Percentiles rank a stretch among this genome's conserved stretches.
phyloP scores from a whole-genome alignment of 1,140 invertebrate species.

The Drosophila kepulauana region DNA sequence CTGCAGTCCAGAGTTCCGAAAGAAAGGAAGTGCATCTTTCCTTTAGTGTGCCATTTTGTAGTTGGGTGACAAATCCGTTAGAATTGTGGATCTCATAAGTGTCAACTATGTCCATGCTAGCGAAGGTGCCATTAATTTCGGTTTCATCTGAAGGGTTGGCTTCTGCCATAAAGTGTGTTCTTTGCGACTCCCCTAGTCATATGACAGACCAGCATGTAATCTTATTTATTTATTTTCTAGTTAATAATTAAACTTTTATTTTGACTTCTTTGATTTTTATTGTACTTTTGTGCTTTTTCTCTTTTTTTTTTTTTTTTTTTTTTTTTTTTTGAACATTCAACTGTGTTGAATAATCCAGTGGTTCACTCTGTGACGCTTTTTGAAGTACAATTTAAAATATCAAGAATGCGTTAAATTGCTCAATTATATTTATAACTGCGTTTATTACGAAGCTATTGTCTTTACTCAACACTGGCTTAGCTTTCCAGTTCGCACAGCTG shows the following conservation, averaged over 20 bases:
- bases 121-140: too few relatives aligned
- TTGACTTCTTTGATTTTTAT: conserved; percentile 60
- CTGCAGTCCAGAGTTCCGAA: too few relatives aligned
- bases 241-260: conserved; percentile 6
- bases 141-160: too few relatives aligned
- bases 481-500: conserved; percentile 44
- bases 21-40: too few relatives aligned
- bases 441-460: not conserved
- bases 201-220: too few relatives aligned
- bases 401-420: conserved; percentile 15
- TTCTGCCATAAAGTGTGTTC: too few relatives aligned
- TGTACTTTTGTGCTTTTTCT: conserved; percentile 35
- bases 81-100: too few relatives aligned
- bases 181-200: too few relatives aligned
- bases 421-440: conserved; percentile 13
- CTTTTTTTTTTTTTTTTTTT: conserved; percentile 17
- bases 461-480: conserved; percentile 20
- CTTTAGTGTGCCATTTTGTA: too few relatives aligned
- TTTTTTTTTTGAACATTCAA: not conserved
- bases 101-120: too few relatives aligned
- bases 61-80: too few relatives aligned
- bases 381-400: conserved; percentile 25
- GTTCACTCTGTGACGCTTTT: conserved; percentile 20
- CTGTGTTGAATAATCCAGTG: not conserved
- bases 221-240: too few relatives aligned